Evolutionary conservation across 2,888 invertebrate genomes (phyloP).

Genomic region (Hyposoter didymator): DNA sequence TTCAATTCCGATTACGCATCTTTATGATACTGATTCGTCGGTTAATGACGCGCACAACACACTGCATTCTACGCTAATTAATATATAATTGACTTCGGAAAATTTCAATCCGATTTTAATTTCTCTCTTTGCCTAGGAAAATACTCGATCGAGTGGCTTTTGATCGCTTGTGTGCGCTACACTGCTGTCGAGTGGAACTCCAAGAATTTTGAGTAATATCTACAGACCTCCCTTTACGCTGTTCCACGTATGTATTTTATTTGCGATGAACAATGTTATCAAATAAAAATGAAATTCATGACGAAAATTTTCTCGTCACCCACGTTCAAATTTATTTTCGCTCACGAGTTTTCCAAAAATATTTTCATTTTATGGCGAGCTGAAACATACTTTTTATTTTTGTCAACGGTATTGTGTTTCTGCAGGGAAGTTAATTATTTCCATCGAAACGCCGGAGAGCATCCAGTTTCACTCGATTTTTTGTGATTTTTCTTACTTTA

Average conservation of each 20-base stretch:
- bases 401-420: not conserved
- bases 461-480: not conserved
- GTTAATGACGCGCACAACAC: not conserved
- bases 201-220: not conserved
- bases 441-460: not conserved
- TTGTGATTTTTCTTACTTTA: not conserved
- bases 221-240: not conserved
- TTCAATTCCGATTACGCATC: not conserved
- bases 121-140: not conserved
- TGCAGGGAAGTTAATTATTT: not conserved
- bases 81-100: constrained; percentile 12
- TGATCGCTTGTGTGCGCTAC: not conserved
- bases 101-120: not conserved
- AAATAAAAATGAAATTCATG: not conserved
- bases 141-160: not conserved
- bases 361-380: not conserved
- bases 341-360: not conserved
- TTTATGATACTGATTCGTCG: not conserved
- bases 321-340: not conserved
- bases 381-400: not conserved
- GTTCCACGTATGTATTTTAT: not conserved
- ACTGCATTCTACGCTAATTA: constrained; percentile 1
- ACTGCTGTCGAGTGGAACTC: not conserved
- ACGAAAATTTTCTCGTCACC: not conserved
- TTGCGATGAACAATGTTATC: not conserved